Conservation (phyloP, 2,888 invertebrate species). For the Trachelus tabidus region DNA sequence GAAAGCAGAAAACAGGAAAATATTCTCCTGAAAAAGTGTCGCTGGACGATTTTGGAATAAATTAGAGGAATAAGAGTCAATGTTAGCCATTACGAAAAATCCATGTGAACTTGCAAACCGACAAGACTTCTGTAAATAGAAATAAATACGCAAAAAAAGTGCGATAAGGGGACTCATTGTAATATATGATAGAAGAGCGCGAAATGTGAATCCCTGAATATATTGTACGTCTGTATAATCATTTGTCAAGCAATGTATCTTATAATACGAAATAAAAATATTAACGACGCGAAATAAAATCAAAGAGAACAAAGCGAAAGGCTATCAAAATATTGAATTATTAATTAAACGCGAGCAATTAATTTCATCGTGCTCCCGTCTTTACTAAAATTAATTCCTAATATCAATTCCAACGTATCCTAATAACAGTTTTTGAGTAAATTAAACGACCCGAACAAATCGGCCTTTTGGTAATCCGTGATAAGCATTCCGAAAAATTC, state of each 20-base stretch:
- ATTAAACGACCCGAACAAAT: background rate
- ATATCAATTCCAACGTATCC: background rate
- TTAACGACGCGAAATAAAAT: conserved; percentile 9
- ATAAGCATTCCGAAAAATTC: too few relatives aligned
- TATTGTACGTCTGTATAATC: conserved; percentile 64
- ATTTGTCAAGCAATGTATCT: conserved; percentile 64
- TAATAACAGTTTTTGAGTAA: background rate
- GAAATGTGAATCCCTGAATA: conserved; percentile 35
- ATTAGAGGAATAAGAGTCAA: background rate
- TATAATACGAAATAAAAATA: conserved; percentile 59
- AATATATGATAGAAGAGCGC: conserved; percentile 41
- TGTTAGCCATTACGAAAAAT: conserved; percentile 1
- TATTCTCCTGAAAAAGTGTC: conserved; percentile 12
- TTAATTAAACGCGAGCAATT: background rate
- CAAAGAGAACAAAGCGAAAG: background rate
- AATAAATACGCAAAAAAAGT: conserved; percentile 12
- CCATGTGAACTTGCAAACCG: conserved; percentile 18
- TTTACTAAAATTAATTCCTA: background rate
- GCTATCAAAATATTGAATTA: background rate
- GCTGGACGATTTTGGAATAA: background rate
- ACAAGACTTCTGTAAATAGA: background rate
- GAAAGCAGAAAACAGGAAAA: background rate
- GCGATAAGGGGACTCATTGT: conserved; percentile 36
- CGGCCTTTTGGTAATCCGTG: too few relatives aligned
- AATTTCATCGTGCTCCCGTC: background rate